Evolutionary conservation across 2,888 invertebrate genomes (phyloP).

Genomic region (Eugnorisma glareosa): DNA sequence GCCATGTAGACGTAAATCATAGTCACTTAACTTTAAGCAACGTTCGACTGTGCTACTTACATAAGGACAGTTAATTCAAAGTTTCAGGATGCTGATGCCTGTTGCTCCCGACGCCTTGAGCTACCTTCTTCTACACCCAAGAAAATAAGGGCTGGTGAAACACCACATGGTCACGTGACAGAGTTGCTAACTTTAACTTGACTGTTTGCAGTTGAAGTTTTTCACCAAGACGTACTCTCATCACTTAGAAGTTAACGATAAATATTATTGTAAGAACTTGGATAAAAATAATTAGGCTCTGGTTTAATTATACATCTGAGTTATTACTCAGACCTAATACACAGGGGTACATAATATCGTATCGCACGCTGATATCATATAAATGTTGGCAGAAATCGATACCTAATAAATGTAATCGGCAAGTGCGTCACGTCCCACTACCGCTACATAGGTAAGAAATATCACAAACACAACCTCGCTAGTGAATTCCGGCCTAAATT

Average conservation of each 20-base stretch:
- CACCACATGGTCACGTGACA: not conserved
- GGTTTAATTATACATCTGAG: slow-evolving; percentile 26
- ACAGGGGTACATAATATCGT: slow-evolving; percentile 47
- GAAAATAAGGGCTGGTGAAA: not conserved
- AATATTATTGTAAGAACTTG: not conserved
- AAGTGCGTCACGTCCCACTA: slow-evolving; percentile 80
- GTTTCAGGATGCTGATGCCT: slow-evolving; percentile 14
- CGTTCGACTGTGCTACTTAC: not conserved
- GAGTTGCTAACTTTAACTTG: not conserved
- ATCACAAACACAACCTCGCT: slow-evolving; percentile 84
- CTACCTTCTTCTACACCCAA: not conserved
- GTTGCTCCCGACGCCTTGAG: slow-evolving; percentile 17
- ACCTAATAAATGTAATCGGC: slow-evolving; percentile 81
- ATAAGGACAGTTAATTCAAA: not conserved
- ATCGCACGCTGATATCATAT: slow-evolving; percentile 59
- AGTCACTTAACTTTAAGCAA: not conserved
- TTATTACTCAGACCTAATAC: slow-evolving; percentile 39
- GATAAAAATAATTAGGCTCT: slow-evolving; percentile 25
- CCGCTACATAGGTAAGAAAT: slow-evolving; percentile 84
- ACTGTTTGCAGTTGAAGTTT: not conserved
- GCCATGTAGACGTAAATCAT: not conserved
- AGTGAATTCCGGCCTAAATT: slow-evolving; percentile 88
- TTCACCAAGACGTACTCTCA: not conserved
- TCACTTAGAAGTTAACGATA: not conserved
- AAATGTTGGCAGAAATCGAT: slow-evolving; percentile 72